Evolutionary conservation across 2,797 vertebrate genomes (phyloP), one percentile per base, ranked within the genome.

Genomic region (Carduelis carduelis): DNA sequence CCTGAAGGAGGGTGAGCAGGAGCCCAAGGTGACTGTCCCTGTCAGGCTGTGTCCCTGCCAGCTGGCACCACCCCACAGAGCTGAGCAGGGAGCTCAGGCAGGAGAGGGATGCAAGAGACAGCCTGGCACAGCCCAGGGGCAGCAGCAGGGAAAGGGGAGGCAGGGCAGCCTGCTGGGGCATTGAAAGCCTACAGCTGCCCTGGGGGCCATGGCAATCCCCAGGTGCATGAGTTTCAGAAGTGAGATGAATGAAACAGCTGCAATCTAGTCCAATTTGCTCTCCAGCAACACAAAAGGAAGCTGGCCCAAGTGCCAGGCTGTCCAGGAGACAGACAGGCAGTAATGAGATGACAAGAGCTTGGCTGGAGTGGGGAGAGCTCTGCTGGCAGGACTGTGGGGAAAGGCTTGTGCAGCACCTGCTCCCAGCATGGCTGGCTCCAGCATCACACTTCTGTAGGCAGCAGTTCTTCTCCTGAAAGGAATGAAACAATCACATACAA

Each of bases 331-430:
- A 69, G 59, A 83, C 35, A 87, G 80, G 3, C 50, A 86, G 71
- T 21, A 71, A 56, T 14, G 39, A 53, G 71, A 75, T 71, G 75
- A 83, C 63, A 86, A 65, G 86, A 78, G 70, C 46, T 91, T 91
- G 91, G 89, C 85, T 79, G 57, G 70, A 47, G 44, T n/a, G n/a
- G 65, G 83, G 74, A 4, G 15, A 93, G 82, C 35, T 75, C 21
- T 84, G 50, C 7, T 96, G 92, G 93, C 87, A 97, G 78, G 55
- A 21, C 56, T 69, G 35, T 43, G 60, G 53, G 39, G 49, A 79
- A 77, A 79, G 41, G 24, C 80, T 77, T 6, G 27, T 28, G 52
- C 10, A 90, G 65, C 91, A 96, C 83, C 93, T 96, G 96, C 83
- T 93, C 69, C 56, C 53, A 56, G 59, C 57, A 8, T 9, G 30